A percentile compares a stretch with the other conserved stretches of the same genome.
phyloP scores from a whole-genome alignment of 2,113 vertebrate species.

The Petaurus breviceps region DNA sequence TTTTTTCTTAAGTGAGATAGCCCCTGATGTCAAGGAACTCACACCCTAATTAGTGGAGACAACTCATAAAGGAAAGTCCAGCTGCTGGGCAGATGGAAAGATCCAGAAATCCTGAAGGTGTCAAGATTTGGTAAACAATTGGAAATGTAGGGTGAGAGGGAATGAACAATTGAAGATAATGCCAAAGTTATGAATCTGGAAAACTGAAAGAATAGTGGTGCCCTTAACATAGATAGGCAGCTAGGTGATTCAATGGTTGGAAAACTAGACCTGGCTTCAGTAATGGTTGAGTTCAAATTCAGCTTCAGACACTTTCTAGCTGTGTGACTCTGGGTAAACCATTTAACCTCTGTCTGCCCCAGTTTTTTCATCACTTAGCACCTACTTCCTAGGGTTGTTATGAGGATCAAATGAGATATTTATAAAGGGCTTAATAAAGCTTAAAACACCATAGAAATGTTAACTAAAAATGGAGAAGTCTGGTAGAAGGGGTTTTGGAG shows the following conservation, averaged over 20 bases:
- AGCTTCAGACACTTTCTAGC: neutral
- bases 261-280: neutral
- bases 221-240: neutral
- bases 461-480: neutral
- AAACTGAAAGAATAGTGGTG: neutral
- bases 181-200: neutral
- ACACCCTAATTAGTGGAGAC: neutral
- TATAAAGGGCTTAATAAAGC: neutral
- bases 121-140: neutral
- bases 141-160: neutral
- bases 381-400: neutral
- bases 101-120: neutral
- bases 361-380: neutral
- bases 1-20: neutral
- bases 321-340: neutral
- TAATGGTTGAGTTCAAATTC: too few species aligned
- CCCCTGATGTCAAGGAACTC: neutral
- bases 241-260: neutral
- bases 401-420: neutral
- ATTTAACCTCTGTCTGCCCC: neutral
- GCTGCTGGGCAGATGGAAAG: neutral
- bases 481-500: neutral
- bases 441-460: neutral
- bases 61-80: neutral
- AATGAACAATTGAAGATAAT: neutral